A percentile compares a stretch with the other conserved stretches of the same genome.
Conservation (phyloP, 2,113 vertebrate genomes). For the Anthoscopus minutus region DNA sequence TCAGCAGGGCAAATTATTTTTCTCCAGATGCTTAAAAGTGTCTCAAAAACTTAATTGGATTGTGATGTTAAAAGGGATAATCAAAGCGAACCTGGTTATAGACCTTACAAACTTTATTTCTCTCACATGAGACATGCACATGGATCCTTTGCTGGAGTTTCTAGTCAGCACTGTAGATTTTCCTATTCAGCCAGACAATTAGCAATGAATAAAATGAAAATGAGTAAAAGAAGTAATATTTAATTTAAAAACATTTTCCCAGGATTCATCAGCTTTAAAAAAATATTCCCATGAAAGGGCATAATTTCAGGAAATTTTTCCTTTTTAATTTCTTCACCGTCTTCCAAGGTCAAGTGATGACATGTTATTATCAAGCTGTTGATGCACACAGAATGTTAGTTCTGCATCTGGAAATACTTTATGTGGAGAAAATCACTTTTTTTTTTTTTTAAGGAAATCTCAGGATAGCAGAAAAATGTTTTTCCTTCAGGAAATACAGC, state of each 20-base stretch:
- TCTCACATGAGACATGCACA: slow-evolving; percentile 43
- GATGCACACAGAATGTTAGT: slow-evolving; percentile 10
- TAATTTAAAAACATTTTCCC: slow-evolving; percentile 43
- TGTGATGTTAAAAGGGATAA: slow-evolving; percentile 39
- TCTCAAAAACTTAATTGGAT: background rate
- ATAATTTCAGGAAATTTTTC: slow-evolving; percentile 54
- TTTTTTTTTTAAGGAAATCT: background rate
- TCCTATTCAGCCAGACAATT: slow-evolving; percentile 56
- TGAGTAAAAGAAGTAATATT: slow-evolving; percentile 29
- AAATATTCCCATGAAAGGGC: slow-evolving; percentile 51
- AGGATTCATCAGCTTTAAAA: slow-evolving; percentile 53
- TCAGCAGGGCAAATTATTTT: slow-evolving; percentile 16
- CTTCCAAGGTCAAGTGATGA: slow-evolving; percentile 42
- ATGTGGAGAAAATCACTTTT: background rate
- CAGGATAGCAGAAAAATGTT: background rate
- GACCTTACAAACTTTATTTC: slow-evolving; percentile 40
- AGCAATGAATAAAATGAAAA: slow-evolving; percentile 59
- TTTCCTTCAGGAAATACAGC: slow-evolving; percentile 30
- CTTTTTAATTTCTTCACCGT: background rate
- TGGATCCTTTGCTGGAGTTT: slow-evolving; percentile 39
- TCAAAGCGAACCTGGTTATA: slow-evolving; percentile 28
- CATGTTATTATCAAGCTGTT: slow-evolving; percentile 46
- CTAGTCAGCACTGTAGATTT: slow-evolving; percentile 46
- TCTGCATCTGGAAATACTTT: slow-evolving; percentile 55
- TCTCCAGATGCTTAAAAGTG: slow-evolving; percentile 24